Evolutionary conservation across 2,113 vertebrate genomes (phyloP).

Genomic region (Leptocoma aspasia): DNA sequence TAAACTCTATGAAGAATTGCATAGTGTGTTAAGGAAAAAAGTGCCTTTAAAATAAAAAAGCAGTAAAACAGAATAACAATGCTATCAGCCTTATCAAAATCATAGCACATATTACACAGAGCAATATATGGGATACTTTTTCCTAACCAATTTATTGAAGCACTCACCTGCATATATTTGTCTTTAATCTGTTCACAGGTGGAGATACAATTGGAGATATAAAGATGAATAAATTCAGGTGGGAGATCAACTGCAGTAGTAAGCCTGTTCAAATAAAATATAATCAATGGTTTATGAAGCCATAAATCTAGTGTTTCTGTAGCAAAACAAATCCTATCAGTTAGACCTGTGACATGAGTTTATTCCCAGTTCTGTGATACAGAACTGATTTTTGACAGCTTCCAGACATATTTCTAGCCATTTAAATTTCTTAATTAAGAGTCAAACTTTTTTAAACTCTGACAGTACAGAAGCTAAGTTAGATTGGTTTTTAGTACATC

Average conservation of each 20-base stretch:
- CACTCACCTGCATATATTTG: conserved; percentile 97
- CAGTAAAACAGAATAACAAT: background rate
- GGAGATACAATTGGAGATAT: conserved; percentile 99
- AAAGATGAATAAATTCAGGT: conserved; percentile 98
- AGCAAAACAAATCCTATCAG: background rate
- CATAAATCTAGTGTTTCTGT: background rate
- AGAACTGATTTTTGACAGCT: background rate
- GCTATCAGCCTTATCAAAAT: background rate
- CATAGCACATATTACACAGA: background rate
- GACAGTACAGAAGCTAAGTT: background rate
- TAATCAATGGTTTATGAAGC: background rate
- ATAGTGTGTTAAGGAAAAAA: background rate
- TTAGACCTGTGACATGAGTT: background rate
- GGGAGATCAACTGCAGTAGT: conserved; percentile 98
- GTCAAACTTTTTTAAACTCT: background rate
- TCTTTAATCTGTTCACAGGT: conserved; percentile 99
- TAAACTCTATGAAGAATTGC: background rate
- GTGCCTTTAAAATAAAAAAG: background rate
- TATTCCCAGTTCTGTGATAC: background rate
- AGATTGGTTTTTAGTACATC: background rate
- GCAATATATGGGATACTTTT: background rate
- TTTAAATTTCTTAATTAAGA: background rate
- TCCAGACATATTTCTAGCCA: background rate
- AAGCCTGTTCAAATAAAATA: conserved; percentile 75
- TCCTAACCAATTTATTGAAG: background rate